phyloP scores from a whole-genome alignment of 2,888 invertebrate genomes.

The Netelia inedita region DNA sequence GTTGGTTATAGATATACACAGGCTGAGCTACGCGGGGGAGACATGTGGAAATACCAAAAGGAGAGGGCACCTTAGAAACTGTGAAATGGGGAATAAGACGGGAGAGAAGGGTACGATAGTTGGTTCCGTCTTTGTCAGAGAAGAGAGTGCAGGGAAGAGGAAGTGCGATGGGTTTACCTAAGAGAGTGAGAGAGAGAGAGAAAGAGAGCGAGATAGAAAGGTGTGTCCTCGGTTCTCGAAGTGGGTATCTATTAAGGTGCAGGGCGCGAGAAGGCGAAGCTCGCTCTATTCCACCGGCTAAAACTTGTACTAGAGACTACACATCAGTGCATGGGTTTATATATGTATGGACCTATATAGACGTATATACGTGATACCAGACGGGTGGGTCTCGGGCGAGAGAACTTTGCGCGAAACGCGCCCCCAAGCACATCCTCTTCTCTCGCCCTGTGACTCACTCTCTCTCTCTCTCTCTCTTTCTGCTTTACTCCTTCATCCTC shows the following conservation, averaged over 20 bases:
- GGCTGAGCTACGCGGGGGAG: neutral
- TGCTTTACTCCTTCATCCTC: conserved; percentile 49
- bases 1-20: conserved; percentile 30
- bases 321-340: conserved; percentile 33
- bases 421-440: conserved; percentile 78
- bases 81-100: conserved; percentile 43
- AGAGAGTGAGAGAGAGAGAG: conserved; percentile 18
- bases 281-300: conserved; percentile 72
- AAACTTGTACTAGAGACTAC: conserved; percentile 77
- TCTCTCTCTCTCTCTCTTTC: conserved; percentile 72
- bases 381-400: conserved; percentile 48
- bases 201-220: conserved; percentile 60
- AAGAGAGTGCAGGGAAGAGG: conserved; percentile 34
- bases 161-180: conserved; percentile 30
- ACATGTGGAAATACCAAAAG: neutral
- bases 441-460: conserved; percentile 21
- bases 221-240: conserved; percentile 73
- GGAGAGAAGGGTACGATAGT: conserved; percentile 39
- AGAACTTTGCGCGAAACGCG: conserved; percentile 81
- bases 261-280: conserved; percentile 60
- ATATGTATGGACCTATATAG: neutral
- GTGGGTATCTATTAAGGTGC: conserved; percentile 79
- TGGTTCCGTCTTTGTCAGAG: conserved; percentile 15
- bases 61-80: neutral
- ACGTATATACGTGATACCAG: conserved; percentile 26